Evolutionary conservation across 2,113 vertebrate species (phyloP).

Genomic region (Dendrocopos noguchii): DNA sequence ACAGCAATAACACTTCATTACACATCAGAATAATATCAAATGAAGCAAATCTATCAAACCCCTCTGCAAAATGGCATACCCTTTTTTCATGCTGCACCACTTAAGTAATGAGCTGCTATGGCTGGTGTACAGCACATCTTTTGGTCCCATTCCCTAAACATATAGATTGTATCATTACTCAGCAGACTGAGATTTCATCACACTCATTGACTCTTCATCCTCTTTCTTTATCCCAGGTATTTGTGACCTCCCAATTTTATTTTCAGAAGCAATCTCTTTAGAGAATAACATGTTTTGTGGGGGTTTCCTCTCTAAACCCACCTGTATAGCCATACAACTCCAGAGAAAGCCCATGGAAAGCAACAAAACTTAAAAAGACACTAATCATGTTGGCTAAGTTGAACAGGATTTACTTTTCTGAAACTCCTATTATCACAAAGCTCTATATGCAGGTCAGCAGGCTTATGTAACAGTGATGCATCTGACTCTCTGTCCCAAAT

Average conservation of each 20-base stretch:
- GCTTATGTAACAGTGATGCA: constrained; percentile 58
- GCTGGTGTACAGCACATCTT: not conserved
- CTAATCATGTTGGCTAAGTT: not conserved
- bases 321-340: not conserved
- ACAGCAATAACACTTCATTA: not conserved
- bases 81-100: not conserved
- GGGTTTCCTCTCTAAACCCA: not conserved
- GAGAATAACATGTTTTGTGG: not conserved
- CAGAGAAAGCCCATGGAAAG: not conserved
- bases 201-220: not conserved
- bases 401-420: constrained; percentile 13
- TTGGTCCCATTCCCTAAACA: not conserved
- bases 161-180: not conserved
- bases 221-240: not conserved
- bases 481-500: constrained; percentile 48
- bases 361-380: not conserved
- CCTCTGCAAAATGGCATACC: not conserved
- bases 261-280: not conserved
- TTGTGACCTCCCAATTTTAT: not conserved
- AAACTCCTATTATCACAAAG: not conserved
- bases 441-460: constrained; percentile 53
- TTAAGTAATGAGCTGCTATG: not conserved
- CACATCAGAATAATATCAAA: not conserved
- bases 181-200: not conserved
- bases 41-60: not conserved